A percentile compares a stretch with the other conserved stretches of the same genome.
These are phyloP conservation scores for Crocuta crocuta DNA, from an alignment of 2,113 vertebrate genomes.

Conservation along the genomic window DNA sequence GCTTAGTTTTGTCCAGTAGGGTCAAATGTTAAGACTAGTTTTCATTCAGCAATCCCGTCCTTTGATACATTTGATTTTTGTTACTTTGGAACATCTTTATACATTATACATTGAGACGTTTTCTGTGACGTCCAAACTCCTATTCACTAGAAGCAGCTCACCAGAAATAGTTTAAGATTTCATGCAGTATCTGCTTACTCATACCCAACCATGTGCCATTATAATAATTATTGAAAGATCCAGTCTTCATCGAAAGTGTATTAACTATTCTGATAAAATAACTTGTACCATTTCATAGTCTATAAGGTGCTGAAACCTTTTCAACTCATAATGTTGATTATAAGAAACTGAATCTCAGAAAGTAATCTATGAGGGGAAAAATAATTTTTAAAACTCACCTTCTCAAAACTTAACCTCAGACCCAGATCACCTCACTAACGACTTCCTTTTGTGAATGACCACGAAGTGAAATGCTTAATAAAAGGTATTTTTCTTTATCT, in stretches of 20 bases:
- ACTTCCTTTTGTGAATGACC: not conserved
- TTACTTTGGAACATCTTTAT: conserved; percentile 43
- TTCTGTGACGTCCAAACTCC: not conserved
- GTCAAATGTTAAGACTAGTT: conserved; percentile 90
- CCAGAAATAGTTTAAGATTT: not conserved
- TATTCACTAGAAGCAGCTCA: not conserved
- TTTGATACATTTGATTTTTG: conserved; percentile 79
- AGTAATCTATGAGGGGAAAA: not conserved
- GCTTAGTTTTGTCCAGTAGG: conserved; percentile 85
- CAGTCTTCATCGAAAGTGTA: conserved; percentile 4
- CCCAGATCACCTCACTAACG: not conserved
- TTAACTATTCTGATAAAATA: conserved; percentile 42
- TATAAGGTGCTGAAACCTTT: not conserved
- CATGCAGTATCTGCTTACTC: not conserved
- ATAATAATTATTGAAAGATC: not conserved
- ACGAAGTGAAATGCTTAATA: conserved; percentile 7
- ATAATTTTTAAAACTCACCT: not conserved
- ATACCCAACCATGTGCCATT: not conserved
- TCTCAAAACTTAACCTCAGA: not conserved
- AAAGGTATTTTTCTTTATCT: not conserved
- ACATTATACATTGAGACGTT: not conserved
- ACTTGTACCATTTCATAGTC: not conserved
- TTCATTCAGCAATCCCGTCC: conserved; percentile 77
- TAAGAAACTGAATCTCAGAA: conserved; percentile 9
- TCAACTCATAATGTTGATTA: not conserved